These are phyloP conservation scores for Nyctereutes procyonoides DNA, from an alignment of 2,113 vertebrate genomes.

Conservation along the genomic window DNA sequence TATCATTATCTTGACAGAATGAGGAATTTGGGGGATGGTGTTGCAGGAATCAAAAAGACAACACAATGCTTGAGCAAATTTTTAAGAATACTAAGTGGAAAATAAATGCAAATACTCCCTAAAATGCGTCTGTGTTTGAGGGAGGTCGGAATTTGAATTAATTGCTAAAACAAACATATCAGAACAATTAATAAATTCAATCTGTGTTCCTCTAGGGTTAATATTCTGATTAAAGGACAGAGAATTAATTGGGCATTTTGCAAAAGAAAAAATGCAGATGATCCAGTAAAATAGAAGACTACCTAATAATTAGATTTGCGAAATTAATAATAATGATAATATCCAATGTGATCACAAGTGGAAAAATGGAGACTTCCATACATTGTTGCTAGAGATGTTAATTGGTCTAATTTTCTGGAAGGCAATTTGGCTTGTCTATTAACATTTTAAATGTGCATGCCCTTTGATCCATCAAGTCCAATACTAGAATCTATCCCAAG, in stretches of 20 bases:
- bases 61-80: neutral
- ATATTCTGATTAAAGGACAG: neutral
- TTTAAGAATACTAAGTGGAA: conserved; percentile 9
- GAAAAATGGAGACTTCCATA: neutral
- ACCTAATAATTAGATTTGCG: neutral
- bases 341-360: neutral
- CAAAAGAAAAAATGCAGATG: conserved; percentile 23
- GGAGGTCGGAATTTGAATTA: neutral
- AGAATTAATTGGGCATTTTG: conserved; percentile 13
- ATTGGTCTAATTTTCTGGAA: conserved; percentile 42
- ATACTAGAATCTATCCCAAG: neutral
- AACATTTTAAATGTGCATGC: conserved; percentile 16
- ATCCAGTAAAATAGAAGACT: conserved; percentile 37
- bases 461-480: neutral
- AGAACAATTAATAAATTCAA: neutral
- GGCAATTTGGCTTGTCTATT: conserved; percentile 19
- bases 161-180: neutral
- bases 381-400: neutral
- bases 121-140: neutral
- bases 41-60: neutral
- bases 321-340: conserved; percentile 34
- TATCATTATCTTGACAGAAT: neutral
- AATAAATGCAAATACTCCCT: conserved; percentile 26
- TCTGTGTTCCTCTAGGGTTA: neutral
- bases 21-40: neutral